Evolutionary conservation across 2,797 vertebrate species (phyloP), one percentile per base, ranked within the genome.

Genomic region (Labeo calbasu): DNA sequence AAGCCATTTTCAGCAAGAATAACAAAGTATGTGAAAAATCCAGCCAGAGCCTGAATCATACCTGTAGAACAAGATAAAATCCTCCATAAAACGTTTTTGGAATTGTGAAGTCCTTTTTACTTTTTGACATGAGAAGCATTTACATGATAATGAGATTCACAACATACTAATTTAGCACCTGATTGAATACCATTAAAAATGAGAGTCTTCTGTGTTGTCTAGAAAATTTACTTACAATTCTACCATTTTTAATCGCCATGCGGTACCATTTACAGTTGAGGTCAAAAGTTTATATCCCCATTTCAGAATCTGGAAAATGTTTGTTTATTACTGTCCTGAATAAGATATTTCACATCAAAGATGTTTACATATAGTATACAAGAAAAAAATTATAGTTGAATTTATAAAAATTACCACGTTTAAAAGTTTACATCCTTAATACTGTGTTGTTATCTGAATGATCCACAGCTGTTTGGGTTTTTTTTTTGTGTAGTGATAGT

Each of bases 1-100:
- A 97, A 97, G 2, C 96, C 96, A 2, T 97, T 97, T 90, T 97
- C 96, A 0, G 96, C 95, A 90, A 97, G 91, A 77, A 97, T 96
- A 61, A 97, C 96, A 75, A 97, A 97, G 86, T 97, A 97, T 0
- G 96, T 91, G 91, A 97, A 97, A 91, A 97, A 97, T 51, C 96
- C 96, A 19, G 95, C 96, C 57, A 96, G 91, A 11, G 96, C 96
- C 89, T 97, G 96, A 90, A 97, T 96, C 96, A 97, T 97, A 86
- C 96, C 96, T 97, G 32, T 7, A 55, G 15, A 71, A 79, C 1
- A 4, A 70, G 73, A 70, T 11, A 46, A 57, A 40, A 43, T 4
- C 3, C 13, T 36, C 0, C 28, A 75, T n/a, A 14, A 36, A 75
- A n/a, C 21, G 0, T 2, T 48, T 25, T n/a, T 55, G 40, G 3